phyloP scores from a whole-genome alignment of 2,888 invertebrate species.

The Drosophila setosimentum region DNA sequence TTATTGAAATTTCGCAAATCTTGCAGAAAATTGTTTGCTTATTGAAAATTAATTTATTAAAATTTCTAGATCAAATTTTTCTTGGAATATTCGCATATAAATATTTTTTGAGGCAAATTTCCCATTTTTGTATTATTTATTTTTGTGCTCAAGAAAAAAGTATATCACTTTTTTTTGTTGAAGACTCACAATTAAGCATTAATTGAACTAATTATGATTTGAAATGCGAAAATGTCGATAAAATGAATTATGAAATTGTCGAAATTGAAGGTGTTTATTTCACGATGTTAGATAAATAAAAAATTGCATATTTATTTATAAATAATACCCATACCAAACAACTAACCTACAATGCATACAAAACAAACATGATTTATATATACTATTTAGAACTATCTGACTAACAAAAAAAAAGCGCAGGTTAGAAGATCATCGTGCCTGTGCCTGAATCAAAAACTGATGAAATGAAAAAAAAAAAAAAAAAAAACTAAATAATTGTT shows the following conservation, averaged over 20 bases:
- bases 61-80: background rate
- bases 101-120: background rate
- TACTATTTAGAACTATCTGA: constrained; percentile 32
- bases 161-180: background rate
- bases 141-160: background rate
- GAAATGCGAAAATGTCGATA: background rate
- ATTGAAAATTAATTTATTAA: background rate
- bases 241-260: background rate
- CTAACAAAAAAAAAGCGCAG: constrained; percentile 28
- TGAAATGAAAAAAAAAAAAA: background rate
- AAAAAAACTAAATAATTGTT: background rate
- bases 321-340: constrained; percentile 38
- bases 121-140: background rate
- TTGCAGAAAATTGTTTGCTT: no score
- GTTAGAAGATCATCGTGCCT: constrained; percentile 47
- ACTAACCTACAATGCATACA: constrained; percentile 42
- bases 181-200: background rate
- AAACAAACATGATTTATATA: constrained; percentile 45
- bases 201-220: background rate
- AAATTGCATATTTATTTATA: constrained; percentile 36
- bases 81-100: background rate
- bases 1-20: background rate
- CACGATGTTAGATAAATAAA: constrained; percentile 16
- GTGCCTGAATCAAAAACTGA: constrained; percentile 13
- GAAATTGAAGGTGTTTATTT: constrained; percentile 22